A percentile compares a stretch with the other conserved stretches of the same genome.
Evolutionary conservation across 2,113 vertebrate species (phyloP).

Genomic region (Cyanoderma ruficeps): DNA sequence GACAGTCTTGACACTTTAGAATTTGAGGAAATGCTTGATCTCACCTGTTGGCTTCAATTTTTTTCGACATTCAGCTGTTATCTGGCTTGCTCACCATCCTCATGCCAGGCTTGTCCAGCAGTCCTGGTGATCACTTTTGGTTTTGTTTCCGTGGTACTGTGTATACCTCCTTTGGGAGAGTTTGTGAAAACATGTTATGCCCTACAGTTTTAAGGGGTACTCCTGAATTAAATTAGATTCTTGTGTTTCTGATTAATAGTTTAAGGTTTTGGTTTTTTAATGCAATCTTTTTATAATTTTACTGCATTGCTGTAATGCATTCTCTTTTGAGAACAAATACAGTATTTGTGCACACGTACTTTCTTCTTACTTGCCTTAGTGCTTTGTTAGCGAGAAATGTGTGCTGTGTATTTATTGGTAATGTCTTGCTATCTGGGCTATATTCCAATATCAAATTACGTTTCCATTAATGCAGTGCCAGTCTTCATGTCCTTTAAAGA

Average conservation of each 20-base stretch:
- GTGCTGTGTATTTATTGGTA: not conserved
- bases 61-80: not conserved
- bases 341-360: not conserved
- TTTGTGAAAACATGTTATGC: not conserved
- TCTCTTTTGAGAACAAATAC: not conserved
- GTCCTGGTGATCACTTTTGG: not conserved
- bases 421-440: not conserved
- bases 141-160: not conserved
- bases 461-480: not conserved
- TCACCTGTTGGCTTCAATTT: not conserved
- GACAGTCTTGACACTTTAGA: not conserved
- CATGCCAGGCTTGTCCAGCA: not conserved
- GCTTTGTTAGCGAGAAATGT: not conserved
- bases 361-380: not conserved
- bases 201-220: not conserved
- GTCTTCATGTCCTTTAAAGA: not conserved
- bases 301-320: not conserved
- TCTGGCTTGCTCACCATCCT: not conserved
- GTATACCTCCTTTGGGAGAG: not conserved
- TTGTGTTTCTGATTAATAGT: not conserved
- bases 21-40: not conserved
- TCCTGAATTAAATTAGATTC: not conserved
- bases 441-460: not conserved
- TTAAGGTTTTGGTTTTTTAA: not conserved
- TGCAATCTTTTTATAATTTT: not conserved